A percentile compares a stretch with the other conserved stretches of the same genome.
Conservation (phyloP, 1,140 invertebrate species). For the Dinoponera quadriceps region DNA sequence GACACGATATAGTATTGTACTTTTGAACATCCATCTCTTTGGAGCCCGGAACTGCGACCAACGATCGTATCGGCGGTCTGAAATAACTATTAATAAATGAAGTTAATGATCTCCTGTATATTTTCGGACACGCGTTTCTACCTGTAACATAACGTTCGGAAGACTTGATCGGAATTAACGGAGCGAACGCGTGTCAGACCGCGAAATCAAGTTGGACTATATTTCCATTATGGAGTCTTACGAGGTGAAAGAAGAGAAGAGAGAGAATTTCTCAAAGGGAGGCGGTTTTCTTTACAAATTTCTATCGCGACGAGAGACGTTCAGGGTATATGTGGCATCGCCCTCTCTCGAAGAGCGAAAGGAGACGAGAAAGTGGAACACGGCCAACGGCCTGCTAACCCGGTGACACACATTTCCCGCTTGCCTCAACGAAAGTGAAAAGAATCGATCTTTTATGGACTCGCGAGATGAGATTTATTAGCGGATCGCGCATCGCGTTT, state of each 20-base stretch:
- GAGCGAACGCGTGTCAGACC: background rate
- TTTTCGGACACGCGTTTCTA: background rate
- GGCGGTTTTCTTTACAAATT: constrained; percentile 4
- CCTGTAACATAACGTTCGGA: background rate
- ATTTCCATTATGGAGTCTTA: background rate
- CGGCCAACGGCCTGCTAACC: constrained; percentile 83
- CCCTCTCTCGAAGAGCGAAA: constrained; percentile 82
- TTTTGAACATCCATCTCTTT: background rate
- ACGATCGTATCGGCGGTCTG: background rate
- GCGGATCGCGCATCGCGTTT: constrained; percentile 8
- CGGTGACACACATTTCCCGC: constrained; percentile 82
- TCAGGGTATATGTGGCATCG: constrained; percentile 59
- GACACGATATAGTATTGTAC: background rate
- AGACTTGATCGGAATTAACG: background rate
- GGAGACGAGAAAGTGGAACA: constrained; percentile 84
- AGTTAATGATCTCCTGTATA: background rate
- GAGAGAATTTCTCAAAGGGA: background rate
- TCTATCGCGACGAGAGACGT: constrained; percentile 56
- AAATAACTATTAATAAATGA: background rate
- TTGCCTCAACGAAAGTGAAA: constrained; percentile 85
- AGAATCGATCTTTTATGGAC: constrained; percentile 76
- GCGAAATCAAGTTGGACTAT: background rate
- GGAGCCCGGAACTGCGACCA: background rate
- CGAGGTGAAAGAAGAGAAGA: background rate
- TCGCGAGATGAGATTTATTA: constrained; percentile 68